Evolutionary conservation across 2,888 invertebrate genomes (phyloP).

Genomic region (Proisotoma minuta): DNA sequence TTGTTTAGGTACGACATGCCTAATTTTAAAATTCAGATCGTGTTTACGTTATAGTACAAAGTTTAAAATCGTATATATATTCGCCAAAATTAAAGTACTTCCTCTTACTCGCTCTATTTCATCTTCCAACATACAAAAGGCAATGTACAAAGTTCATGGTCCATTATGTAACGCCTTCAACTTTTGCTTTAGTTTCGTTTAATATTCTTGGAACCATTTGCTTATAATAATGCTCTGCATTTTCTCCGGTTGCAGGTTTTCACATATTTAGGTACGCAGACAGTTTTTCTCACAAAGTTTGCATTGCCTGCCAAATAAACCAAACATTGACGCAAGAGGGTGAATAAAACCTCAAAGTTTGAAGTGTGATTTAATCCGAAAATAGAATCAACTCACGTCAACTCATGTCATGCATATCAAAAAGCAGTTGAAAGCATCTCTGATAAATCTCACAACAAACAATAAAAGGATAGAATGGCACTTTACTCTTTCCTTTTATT

Average conservation of each 20-base stretch:
- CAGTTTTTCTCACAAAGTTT: too few relatives aligned
- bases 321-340: too few relatives aligned
- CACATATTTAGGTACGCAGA: too few relatives aligned
- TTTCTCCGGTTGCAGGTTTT: too few relatives aligned
- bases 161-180: slow-evolving; percentile 20
- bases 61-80: too few relatives aligned
- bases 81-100: neutral
- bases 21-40: slow-evolving; percentile 2
- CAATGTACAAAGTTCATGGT: slow-evolving; percentile 17
- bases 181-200: neutral
- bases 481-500: too few relatives aligned
- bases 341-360: neutral
- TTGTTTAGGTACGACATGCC: slow-evolving; percentile 20
- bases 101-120: neutral
- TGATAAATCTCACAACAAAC: neutral
- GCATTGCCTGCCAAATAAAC: slow-evolving; percentile 10
- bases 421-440: neutral
- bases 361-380: neutral
- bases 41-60: too few relatives aligned
- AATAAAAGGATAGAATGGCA: too few relatives aligned
- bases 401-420: slow-evolving; percentile 4
- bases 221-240: too few relatives aligned
- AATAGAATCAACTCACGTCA: slow-evolving; percentile 16
- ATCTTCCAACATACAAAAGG: slow-evolving; percentile 1
- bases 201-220: neutral